Conservation (phyloP, 2,113 vertebrate species). For the Ranitomeya variabilis region DNA sequence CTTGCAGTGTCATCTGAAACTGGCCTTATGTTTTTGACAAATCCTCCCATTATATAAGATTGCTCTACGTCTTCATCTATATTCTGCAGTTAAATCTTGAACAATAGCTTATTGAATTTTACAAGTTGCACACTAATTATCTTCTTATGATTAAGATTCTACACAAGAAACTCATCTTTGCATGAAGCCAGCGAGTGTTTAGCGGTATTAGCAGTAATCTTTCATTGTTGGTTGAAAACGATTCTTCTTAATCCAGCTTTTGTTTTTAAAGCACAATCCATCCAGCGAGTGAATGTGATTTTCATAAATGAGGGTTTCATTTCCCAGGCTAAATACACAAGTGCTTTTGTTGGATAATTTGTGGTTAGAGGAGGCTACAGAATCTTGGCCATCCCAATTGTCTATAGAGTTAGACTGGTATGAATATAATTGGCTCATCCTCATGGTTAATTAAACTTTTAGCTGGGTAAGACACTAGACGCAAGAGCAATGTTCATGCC, state of each 20-base stretch:
- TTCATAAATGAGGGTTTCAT: conserved; percentile 44
- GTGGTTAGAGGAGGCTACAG: conserved; percentile 37
- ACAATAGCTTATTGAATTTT: conserved; percentile 9
- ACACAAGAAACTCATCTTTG: conserved; percentile 20
- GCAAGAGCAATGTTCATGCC: conserved; percentile 5
- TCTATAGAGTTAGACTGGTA: conserved; percentile 2
- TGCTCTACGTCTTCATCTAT: neutral
- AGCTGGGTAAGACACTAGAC: conserved; percentile 36
- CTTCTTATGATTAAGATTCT: conserved; percentile 30
- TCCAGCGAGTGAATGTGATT: conserved; percentile 41
- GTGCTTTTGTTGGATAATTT: conserved; percentile 50
- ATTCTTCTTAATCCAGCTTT: conserved; percentile 45
- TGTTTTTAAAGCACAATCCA: conserved; percentile 37
- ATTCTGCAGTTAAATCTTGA: neutral
- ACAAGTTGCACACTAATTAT: conserved; percentile 28
- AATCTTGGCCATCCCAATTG: neutral
- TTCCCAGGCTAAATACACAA: conserved; percentile 48
- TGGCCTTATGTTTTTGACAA: neutral
- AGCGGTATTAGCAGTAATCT: conserved; percentile 41
- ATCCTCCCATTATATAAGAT: neutral
- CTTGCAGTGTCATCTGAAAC: neutral
- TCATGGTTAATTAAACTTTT: conserved; percentile 20
- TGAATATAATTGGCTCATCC: conserved; percentile 60
- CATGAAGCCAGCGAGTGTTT: conserved; percentile 19
- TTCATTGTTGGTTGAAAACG: conserved; percentile 45